phyloP scores from a whole-genome alignment of 2,888 invertebrate genomes.

The Bimastos eiseni region DNA sequence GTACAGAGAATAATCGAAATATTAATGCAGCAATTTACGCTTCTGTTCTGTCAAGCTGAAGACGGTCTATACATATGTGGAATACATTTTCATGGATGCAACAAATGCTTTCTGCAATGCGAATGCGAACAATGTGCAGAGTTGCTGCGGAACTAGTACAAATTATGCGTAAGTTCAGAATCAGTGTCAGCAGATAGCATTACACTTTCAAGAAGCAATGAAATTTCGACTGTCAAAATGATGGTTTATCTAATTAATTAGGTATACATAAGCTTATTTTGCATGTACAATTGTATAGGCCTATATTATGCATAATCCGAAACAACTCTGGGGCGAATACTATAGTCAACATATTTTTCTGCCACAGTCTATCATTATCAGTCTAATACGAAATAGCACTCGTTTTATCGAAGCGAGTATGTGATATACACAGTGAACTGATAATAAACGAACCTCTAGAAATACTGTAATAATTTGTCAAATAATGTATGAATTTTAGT shows the following conservation, averaged over 20 bases:
- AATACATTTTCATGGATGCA: constrained; percentile 19
- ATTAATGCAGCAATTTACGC: neutral
- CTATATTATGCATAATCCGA: neutral
- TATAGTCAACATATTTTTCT: neutral
- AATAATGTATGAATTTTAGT: too few species aligned
- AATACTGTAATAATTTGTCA: too few species aligned
- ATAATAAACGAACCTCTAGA: too few species aligned
- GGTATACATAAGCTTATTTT: too few species aligned
- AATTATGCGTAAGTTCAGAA: neutral
- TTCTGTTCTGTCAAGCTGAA: neutral
- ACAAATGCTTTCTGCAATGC: neutral
- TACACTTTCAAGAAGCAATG: neutral
- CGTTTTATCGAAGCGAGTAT: neutral
- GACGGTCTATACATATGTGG: neutral
- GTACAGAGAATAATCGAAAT: neutral
- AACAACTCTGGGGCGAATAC: neutral
- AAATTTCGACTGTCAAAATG: neutral
- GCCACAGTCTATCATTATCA: neutral
- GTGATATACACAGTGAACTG: too few species aligned
- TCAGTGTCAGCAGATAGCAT: neutral
- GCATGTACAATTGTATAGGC: too few species aligned
- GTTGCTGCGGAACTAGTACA: neutral
- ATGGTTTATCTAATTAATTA: neutral
- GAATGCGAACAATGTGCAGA: neutral
- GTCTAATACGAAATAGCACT: neutral